Percentiles rank a stretch among this genome's conserved stretches.
Evolutionary conservation across 2,888 invertebrate species (phyloP).

Genomic region (Xylocampa areola): DNA sequence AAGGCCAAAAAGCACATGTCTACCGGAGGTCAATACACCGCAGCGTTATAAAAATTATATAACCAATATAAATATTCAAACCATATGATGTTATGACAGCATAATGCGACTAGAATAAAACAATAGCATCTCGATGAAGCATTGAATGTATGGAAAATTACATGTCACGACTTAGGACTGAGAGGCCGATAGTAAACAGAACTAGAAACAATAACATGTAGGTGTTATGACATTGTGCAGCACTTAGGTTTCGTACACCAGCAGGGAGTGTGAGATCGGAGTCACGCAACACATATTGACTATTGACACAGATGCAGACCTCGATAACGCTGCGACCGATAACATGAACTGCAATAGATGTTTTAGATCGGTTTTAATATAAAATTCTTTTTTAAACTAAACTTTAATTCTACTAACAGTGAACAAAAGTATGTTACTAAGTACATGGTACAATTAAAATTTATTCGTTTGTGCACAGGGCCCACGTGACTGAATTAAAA

Average conservation of each 20-base stretch:
- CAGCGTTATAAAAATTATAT: conserved; percentile 29
- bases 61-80: conserved; percentile 28
- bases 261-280: conserved; percentile 22
- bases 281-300: conserved; percentile 38
- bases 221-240: conserved; percentile 17
- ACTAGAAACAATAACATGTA: conserved; percentile 29
- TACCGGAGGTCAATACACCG: conserved; percentile 23
- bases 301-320: conserved; percentile 62
- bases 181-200: conserved; percentile 27
- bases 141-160: conserved; percentile 34
- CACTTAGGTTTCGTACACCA: conserved; percentile 19
- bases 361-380: conserved; percentile 36
- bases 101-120: conserved; percentile 12
- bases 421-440: conserved; percentile 17
- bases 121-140: conserved; percentile 26
- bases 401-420: background rate
- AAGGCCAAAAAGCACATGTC: conserved; percentile 40
- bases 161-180: conserved; percentile 41
- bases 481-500: conserved; percentile 39
- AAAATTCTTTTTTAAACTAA: conserved; percentile 38
- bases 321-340: conserved; percentile 50
- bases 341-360: conserved; percentile 43
- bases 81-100: conserved; percentile 14
- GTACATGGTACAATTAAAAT: conserved; percentile 1
- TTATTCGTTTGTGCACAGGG: conserved; percentile 24